phyloP scores from a whole-genome alignment of 2,797 vertebrate species.

The Pseudopleuronectes americanus region DNA sequence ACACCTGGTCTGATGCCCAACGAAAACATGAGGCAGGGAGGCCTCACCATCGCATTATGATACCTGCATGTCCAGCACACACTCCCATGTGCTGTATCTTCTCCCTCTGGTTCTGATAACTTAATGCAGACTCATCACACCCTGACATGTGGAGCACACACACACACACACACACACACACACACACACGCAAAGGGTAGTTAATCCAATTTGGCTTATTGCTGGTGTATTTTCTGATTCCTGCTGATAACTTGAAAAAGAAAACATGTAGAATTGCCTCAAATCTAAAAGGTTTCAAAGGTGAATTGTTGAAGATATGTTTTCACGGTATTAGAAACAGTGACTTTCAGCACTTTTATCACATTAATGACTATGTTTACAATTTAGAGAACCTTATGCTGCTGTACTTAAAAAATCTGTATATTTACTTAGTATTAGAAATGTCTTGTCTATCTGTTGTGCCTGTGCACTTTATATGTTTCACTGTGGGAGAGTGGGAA shows the following conservation, averaged over 20 bases:
- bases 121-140: slow-evolving; percentile 23
- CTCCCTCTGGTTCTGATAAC: slow-evolving; percentile 56
- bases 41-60: slow-evolving; percentile 49
- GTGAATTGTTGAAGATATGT: not conserved
- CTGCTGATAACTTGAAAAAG: not conserved
- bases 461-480: no score
- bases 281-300: no score
- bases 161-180: not conserved
- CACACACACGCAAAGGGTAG: not conserved
- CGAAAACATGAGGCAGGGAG: slow-evolving; percentile 65
- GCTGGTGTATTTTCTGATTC: not conserved
- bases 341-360: no score
- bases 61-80: slow-evolving; percentile 56
- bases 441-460: no score
- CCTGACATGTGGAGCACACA: slow-evolving; percentile 4
- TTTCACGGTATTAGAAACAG: not conserved
- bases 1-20: slow-evolving; percentile 70
- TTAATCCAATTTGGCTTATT: not conserved
- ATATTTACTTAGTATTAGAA: no score
- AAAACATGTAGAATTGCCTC: no score
- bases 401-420: no score
- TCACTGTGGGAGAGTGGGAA: no score
- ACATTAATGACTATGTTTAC: no score
- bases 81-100: slow-evolving; percentile 56
- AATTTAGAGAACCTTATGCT: no score